Evolutionary conservation across 2,888 invertebrate genomes (phyloP).

Genomic region (Dolichopus griseipennis): DNA sequence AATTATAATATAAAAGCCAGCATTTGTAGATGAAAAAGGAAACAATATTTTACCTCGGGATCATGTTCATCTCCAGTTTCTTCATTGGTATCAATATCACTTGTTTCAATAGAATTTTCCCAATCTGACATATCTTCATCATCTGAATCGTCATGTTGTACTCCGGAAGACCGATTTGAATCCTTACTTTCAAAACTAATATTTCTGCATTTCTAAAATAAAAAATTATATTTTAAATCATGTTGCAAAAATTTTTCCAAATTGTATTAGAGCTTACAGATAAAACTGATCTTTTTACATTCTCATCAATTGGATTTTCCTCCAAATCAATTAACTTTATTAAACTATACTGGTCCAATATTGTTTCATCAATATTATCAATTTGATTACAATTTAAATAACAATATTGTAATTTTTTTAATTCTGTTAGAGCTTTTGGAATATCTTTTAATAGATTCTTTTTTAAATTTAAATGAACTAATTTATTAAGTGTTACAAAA

Average conservation of each 20-base stretch:
- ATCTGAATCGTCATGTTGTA: constrained; percentile 19
- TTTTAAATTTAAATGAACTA: constrained; percentile 56
- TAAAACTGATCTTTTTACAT: constrained; percentile 23
- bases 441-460: constrained; percentile 49
- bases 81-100: constrained; percentile 52
- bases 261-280: constrained; percentile 8
- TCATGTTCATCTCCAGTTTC: constrained; percentile 51
- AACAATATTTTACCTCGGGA: constrained; percentile 43
- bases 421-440: constrained; percentile 42
- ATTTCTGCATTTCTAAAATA: constrained; percentile 17
- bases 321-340: constrained; percentile 22
- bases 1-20: no score
- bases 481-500: constrained; percentile 46
- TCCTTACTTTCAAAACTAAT: constrained; percentile 13
- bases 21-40: no score
- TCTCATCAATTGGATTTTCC: constrained; percentile 19
- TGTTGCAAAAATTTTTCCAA: not conserved
- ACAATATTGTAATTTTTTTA: constrained; percentile 47
- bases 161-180: constrained; percentile 1
- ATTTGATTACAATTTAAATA: constrained; percentile 48
- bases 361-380: constrained; percentile 19
- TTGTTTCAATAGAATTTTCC: constrained; percentile 54
- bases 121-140: constrained; percentile 47
- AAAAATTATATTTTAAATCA: not conserved
- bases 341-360: not conserved